A percentile compares a stretch with the other conserved stretches of the same genome.
phyloP scores from a whole-genome alignment of 37 sponge, comb jelly and placozoan genomes.

The Ianthella basta region DNA sequence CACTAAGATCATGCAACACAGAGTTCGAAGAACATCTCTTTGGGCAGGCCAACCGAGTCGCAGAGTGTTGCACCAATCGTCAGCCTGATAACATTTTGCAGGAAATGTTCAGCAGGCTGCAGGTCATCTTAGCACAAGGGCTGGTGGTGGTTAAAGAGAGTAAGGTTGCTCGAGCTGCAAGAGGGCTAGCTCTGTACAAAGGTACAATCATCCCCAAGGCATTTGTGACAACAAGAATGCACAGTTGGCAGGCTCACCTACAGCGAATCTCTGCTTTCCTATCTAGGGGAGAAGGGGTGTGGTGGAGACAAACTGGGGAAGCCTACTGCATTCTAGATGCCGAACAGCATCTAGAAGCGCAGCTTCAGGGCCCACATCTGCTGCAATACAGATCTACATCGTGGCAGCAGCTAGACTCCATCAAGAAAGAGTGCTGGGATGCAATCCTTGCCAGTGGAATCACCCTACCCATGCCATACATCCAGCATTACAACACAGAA shows the following conservation, averaged over 20 bases:
- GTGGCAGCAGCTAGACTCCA: neutral
- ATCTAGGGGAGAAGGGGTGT: neutral
- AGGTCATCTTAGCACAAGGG: neutral
- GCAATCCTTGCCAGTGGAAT: neutral
- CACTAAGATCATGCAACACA: slow-evolving; percentile 27
- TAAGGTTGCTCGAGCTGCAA: slow-evolving; percentile 6
- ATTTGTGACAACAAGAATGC: neutral
- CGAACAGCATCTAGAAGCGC: neutral
- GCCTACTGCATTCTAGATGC: slow-evolving; percentile 26
- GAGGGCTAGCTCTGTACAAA: neutral
- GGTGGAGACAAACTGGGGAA: slow-evolving; percentile 15
- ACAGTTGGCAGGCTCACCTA: slow-evolving; percentile 38
- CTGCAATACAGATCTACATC: neutral
- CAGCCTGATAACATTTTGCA: slow-evolving; percentile 36
- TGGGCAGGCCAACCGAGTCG: slow-evolving; percentile 21
- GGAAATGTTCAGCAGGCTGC: slow-evolving; percentile 7
- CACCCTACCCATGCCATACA: slow-evolving; percentile 19
- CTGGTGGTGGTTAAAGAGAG: neutral
- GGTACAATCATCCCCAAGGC: slow-evolving; percentile 24
- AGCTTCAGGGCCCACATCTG: slow-evolving; percentile 27
- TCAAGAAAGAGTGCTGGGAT: neutral
- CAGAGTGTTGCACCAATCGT: slow-evolving; percentile 31
- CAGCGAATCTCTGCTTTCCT: slow-evolving; percentile 15
- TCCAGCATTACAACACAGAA: slow-evolving; percentile 19
- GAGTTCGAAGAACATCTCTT: slow-evolving; percentile 38